Base-by-base conservation (phyloP, 2,113 vertebrate genomes). In the Lycaon pictus region DNA sequence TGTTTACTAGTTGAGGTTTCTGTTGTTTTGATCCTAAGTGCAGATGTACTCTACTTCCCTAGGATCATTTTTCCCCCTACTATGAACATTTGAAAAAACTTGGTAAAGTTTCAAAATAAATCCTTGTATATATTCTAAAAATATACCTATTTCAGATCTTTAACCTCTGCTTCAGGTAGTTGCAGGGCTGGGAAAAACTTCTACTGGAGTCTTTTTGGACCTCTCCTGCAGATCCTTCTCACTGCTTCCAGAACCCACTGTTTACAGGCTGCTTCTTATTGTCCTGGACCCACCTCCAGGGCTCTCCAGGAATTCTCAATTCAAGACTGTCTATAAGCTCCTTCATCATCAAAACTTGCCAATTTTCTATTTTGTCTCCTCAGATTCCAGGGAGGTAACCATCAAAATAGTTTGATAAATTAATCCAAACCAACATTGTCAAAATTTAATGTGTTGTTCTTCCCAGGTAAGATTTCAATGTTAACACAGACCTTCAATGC, bases 61-160 rank as follows among this genome's bases (percentile, higher is more conserved):
- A 79, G 10, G 5, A 83, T 88, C 63, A 67, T 74, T 74, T 80
- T 74, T 35, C 37, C 43, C 12, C 3, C 43, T 69, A 16, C 62
- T 79, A 77, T 11, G 10, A 84, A 90, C 65, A 80, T 76, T 69
- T 80, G 35, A 84, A 92, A 86, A 63, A 74, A 16, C n/a, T 69
- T 69, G 32, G 32, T n/a, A 69, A 69, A 69, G 53, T 94, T 56
- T 93, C 81, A 84, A 82, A 95, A 77, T 72, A 63, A 90, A 96
- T 87, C 27, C 2, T 83, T 82, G 12, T 27, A 20, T 55, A 67
- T 3, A 7, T 29, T 56, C 23, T 58, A 90, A 65, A 63, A 51
- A 65, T 3, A 76, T 35, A 23, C 37, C 15, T 85, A 88, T 92
- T 67, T 17, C 56, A 93, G 19, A 23, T 76, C 37, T 84, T 92